Base-by-base conservation (phyloP, 2,797 vertebrate genomes). In the Mareca strepera region DNA sequence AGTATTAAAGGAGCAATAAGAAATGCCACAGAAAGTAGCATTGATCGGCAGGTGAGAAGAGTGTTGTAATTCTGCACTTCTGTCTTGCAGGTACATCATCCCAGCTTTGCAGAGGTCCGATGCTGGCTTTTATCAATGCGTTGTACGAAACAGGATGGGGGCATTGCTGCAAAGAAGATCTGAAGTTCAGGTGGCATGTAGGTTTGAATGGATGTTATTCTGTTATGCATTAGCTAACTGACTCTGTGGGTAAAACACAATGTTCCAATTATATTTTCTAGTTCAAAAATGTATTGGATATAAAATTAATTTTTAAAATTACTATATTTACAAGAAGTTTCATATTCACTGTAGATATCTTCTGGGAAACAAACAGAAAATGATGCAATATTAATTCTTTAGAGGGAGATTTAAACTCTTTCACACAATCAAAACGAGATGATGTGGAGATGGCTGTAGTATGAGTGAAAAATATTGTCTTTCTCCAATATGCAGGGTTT, bases 181-280 rank as follows among this genome's bases (percentile, higher is more conserved):
- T 2, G 98, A 99, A 93, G 98, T 99, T 82, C 99, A 98, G 77
- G 99, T 99, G 63, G 99, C 99, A 97, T 99, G 99, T 99, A 98
- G 86, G 99, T 99, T 35, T 67, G 20, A 29, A 17, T 8, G 33
- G 33, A 12, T 41, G 39, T 74, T 59, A 8, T 14, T 29, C 43
- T 20, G 9, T 7, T 4, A 6, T 35, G 74, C 35, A 3, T 35
- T 58, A 28, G 11, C n/a, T 60, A 31, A 78, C 13, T 1, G 2
- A 18, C 68, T 37, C 8, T 14, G 17, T 33, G 46, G 12, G 3
- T 22, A 31, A 75, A 73, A 70, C 17, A 1, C 5, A 17, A 7
- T 28, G 11, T 3, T 3, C 14, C 9, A 31, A 1, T 55, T 50
- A 26, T 5, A 33, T 39, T 48, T 69, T 12, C 35, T 21, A 39